A percentile compares a stretch with the other conserved stretches of the same genome.
These are phyloP conservation scores for Nebria salina DNA, from an alignment of 2,888 invertebrate species.

Conservation along the genomic window DNA sequence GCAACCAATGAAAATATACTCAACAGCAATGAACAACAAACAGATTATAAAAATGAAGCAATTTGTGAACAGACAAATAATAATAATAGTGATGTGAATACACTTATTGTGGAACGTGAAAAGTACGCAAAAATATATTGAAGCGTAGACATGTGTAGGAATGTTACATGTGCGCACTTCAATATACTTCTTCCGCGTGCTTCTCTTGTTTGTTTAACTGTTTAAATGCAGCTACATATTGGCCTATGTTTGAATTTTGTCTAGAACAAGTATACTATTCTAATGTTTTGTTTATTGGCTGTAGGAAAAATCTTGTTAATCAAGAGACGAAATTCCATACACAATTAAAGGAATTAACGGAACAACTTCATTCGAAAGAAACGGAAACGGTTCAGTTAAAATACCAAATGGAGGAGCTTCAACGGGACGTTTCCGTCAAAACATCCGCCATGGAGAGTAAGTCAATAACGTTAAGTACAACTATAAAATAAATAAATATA, in stretches of 20 bases:
- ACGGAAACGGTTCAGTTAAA: slow-evolving; percentile 68
- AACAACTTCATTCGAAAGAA: slow-evolving; percentile 67
- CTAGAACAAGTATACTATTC: neutral
- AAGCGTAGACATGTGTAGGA: neutral
- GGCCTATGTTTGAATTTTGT: neutral
- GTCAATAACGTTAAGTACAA: slow-evolving; percentile 55
- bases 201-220: neutral
- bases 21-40: neutral
- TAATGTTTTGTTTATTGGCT: slow-evolving; percentile 54
- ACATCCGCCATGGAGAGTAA: slow-evolving; percentile 72
- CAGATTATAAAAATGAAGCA: neutral
- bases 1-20: too few species aligned
- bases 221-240: neutral
- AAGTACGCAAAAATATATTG: neutral
- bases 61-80: slow-evolving; percentile 16
- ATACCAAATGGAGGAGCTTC: slow-evolving; percentile 68
- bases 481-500: neutral
- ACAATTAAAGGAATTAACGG: slow-evolving; percentile 69
- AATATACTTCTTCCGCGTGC: neutral
- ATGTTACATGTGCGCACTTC: neutral
- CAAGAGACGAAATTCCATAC: slow-evolving; percentile 71
- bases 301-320: slow-evolving; percentile 70
- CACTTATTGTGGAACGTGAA: neutral
- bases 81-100: neutral
- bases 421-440: slow-evolving; percentile 70